Base-by-base conservation (phyloP, 2,113 vertebrate genomes). In the Pituophis catenifer region DNA sequence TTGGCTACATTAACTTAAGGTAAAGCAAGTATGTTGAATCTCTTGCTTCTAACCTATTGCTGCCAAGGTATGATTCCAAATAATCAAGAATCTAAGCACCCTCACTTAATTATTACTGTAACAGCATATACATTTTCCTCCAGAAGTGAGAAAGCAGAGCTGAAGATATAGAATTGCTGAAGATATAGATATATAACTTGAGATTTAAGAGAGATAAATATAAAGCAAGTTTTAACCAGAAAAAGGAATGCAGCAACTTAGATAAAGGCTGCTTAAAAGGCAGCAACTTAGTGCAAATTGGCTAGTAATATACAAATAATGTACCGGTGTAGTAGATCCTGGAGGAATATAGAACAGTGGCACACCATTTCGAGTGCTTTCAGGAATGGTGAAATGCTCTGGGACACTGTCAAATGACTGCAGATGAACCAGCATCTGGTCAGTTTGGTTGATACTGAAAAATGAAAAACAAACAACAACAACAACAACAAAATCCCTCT, bases 291-390 rank as follows among this genome's bases (percentile, higher is more conserved):
- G 62, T 9, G 33, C 23, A 38, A 38, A 58, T 58, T 90, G 21
- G 23, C 8, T 53, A 86, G 13, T 53, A 8, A 55, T 15, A 81
- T 15, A 3, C 8, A 44, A 26, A 50, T 3, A 85, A 97, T 97
- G 93, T 98, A 99, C 99, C 87, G 99, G 99, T 15, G 99, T 99
- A 59, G 98, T 98, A 48, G 99, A 99, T 62, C 99, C 99, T 1
- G 99, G 99, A 1, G 99, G 99, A 96, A 99, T 99, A 96, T 99
- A 99, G 97, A 99, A 99, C 53, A 99, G 98, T 0, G 99, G 99
- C 23, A 99, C 99, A 1, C 99, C 99, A 0, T 99, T 99, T 97
- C 99, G 99, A 81, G 99, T 99, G 97, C 99, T 99, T 96, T 99
- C 99, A 0, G 99, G 99, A 95, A 99, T 99, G 1, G 97, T 99